A percentile compares a stretch with the other conserved stretches of the same genome.
Evolutionary conservation across 2,113 vertebrate species (phyloP).

Genomic region (Chlorodrepanis virens): DNA sequence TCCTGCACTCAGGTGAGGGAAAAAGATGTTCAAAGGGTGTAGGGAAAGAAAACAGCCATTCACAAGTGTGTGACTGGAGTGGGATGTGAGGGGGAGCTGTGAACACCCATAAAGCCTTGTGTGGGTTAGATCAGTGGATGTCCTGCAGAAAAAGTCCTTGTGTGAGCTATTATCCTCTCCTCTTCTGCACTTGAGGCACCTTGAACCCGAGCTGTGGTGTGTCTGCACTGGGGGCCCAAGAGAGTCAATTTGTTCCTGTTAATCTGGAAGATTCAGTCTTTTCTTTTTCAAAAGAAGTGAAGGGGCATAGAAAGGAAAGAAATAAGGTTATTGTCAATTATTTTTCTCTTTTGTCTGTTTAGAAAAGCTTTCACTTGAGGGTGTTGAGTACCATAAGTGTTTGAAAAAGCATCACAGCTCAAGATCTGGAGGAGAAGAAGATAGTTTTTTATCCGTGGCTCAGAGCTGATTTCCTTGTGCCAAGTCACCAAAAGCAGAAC

Average conservation of each 20-base stretch:
- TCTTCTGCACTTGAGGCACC: background rate
- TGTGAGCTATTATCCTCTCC: background rate
- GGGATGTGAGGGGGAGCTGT: background rate
- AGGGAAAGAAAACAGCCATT: background rate
- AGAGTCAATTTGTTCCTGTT: background rate
- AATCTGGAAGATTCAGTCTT: background rate
- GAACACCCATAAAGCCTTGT: accelerated
- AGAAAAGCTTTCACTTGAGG: background rate
- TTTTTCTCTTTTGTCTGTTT: background rate
- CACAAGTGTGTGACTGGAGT: background rate
- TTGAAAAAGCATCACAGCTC: background rate
- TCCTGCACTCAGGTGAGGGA: background rate
- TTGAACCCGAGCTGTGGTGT: background rate
- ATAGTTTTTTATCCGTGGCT: background rate
- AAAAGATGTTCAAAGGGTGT: background rate
- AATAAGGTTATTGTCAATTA: background rate
- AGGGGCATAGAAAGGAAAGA: background rate
- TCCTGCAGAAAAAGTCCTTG: background rate
- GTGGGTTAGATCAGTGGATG: background rate
- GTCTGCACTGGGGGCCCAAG: background rate
- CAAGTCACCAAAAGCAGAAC: background rate
- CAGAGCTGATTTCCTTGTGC: background rate
- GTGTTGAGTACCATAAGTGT: background rate
- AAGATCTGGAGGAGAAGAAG: background rate
- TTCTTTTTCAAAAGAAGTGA: background rate